Evolutionary conservation across 2,113 vertebrate species (phyloP).

Genomic region (Oryzias javanicus): DNA sequence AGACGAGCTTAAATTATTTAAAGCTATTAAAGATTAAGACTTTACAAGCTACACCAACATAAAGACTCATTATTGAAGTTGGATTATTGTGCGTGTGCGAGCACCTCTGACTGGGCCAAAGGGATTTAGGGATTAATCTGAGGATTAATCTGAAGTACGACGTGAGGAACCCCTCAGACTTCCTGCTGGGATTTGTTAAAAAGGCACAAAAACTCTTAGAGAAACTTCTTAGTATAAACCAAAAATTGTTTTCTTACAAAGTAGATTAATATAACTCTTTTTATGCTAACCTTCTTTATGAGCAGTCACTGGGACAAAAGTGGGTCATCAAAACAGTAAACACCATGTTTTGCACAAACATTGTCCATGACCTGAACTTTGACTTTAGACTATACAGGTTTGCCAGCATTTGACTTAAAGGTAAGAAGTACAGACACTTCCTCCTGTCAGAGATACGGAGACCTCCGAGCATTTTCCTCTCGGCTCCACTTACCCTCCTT

Average conservation of each 20-base stretch:
- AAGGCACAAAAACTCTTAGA: conserved; percentile 21
- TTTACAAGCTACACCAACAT: conserved; percentile 46
- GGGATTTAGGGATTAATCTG: conserved; percentile 62
- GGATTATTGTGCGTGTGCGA: conserved; percentile 39
- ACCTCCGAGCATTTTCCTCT: not conserved
- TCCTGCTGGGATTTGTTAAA: conserved; percentile 35
- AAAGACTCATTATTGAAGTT: conserved; percentile 53
- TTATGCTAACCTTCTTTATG: conserved; percentile 9
- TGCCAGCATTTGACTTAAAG: not conserved
- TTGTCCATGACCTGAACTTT: too few relatives aligned
- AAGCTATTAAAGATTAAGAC: conserved; percentile 59
- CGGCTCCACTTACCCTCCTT: conserved; percentile 72
- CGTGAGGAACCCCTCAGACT: conserved; percentile 25
- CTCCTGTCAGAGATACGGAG: not conserved
- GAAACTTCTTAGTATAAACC: not conserved
- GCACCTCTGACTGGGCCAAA: conserved; percentile 39
- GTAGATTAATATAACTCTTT: not conserved
- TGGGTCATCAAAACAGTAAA: too few relatives aligned
- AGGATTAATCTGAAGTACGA: conserved; percentile 61
- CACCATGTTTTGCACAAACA: too few relatives aligned
- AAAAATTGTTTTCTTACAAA: not conserved
- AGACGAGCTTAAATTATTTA: conserved; percentile 58
- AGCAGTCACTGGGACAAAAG: too few relatives aligned
- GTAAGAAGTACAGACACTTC: not conserved
- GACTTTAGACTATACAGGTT: too few relatives aligned